Conservation (phyloP, 2,797 vertebrate genomes). For the Centropyge bicolor region DNA sequence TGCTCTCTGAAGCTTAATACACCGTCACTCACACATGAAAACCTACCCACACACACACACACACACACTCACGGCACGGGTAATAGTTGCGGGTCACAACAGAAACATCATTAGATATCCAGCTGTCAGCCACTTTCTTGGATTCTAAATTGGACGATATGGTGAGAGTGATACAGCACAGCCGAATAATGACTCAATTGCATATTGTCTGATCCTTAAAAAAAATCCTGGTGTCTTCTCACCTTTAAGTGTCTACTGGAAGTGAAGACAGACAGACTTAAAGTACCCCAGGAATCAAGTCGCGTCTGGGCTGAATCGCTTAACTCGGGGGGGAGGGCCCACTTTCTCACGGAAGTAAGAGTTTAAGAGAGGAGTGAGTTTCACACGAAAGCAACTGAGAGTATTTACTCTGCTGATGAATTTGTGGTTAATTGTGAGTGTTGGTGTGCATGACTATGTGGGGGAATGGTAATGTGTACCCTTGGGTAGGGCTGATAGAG, state of each 20-base stretch:
- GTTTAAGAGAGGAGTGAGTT: conserved; percentile 59
- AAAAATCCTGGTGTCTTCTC: conserved; percentile 54
- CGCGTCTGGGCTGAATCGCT: conserved; percentile 49
- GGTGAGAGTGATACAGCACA: conserved; percentile 69
- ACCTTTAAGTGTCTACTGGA: conserved; percentile 69
- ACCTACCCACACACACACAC: conserved; percentile 44
- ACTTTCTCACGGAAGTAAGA: conserved; percentile 61
- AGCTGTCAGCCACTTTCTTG: conserved; percentile 76
- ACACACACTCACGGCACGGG: conserved; percentile 27
- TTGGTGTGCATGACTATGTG: conserved; percentile 74
- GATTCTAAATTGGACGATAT: conserved; percentile 80
- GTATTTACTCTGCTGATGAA: conserved; percentile 79
- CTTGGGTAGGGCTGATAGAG: conserved; percentile 75
- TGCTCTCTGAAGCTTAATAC: conserved; percentile 74
- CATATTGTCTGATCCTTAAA: conserved; percentile 73
- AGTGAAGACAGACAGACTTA: conserved; percentile 61
- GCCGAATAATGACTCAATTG: conserved; percentile 75
- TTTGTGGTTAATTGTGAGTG: conserved; percentile 77
- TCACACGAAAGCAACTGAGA: conserved; percentile 44
- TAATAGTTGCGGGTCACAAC: conserved; percentile 80
- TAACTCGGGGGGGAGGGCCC: conserved; percentile 12
- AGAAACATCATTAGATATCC: conserved; percentile 81
- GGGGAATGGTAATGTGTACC: conserved; percentile 81
- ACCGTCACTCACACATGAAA: conserved; percentile 38
- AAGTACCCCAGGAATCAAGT: conserved; percentile 50